Evolutionary conservation across 2,113 vertebrate species (phyloP), one percentile per base, ranked within the genome.

Genomic region (Vombatus ursinus): DNA sequence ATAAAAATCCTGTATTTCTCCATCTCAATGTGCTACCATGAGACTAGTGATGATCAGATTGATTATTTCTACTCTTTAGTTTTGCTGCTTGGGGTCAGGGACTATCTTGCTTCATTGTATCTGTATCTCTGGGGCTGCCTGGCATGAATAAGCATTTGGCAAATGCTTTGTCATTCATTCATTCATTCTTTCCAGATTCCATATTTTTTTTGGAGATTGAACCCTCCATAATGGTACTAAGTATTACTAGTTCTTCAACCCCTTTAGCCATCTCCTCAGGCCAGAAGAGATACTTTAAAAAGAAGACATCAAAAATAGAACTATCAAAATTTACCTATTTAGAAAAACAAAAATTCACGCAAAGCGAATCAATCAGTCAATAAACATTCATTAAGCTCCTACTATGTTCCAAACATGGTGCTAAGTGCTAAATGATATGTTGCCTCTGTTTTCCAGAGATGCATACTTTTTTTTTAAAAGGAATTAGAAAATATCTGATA

Each of bases 261-360:
- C 16, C 19, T 84, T 84, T 44, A 44, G 2, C 23, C n/a, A 44
- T 11, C 19, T 23, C 68, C n/a, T 44, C 37, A 84, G 5, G 7
- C 19, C 16, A 84, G 16, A 19, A n/a, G 37, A 77, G 16, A 77
- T n/a, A n/a, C 25, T 77, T 77, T 77, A 19, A 77, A 77, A 53
- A 22, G 31, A 77, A 77, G n/a, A 5, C 16, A 22, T n/a, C 2
- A 3, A 84, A 44, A 28, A 0, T 23, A 84, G 7, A 84, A 44
- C 5, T 22, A n/a, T n/a, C 3, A 84, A 23, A 84, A 23, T 84
- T 7, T 8, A 44, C 22, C 49, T 93, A 94, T 90, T 96, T 57
- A 51, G 93, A 95, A 52, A 28, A n/a, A 52, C 50, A 14, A 91
- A 96, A 96, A 90, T 25, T 28, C 90, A 90, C 10, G 4, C 10